Base-by-base conservation (phyloP, 1,140 invertebrate species). In the Drosophila prosaltans region DNA sequence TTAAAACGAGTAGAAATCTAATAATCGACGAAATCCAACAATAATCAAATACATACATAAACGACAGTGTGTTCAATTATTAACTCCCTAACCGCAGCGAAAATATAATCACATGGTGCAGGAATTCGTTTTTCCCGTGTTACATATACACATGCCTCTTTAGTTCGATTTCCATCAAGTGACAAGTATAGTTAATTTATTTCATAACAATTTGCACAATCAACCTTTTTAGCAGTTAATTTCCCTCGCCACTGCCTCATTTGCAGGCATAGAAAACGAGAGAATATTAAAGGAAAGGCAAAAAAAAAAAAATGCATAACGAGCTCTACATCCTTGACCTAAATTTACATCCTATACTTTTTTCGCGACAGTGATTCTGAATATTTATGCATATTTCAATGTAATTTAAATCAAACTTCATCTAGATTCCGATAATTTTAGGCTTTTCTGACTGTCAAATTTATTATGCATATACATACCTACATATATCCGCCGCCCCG, bases 291-390 rank as follows among this genome's bases (percentile, higher is more conserved):
- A 60, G n/a, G n/a, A 65, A 68, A 16, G 0, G 16, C 16, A 16
- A 16, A 16, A 16, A 16, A 16, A 16, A 16, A 16, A 65, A 77
- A 64, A 60, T 74, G 74, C 66, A 70, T 68, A 60, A 64, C 62
- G 72, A 68, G 71, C 71, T 69, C 67, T 80, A 82, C 74, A 86
- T 83, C 81, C 80, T 88, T 86, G 83, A 89, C 83, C 83, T 88
- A 86, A 81, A 83, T 86, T 77, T 77, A 76, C 71, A 71, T 72
- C 61, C 80, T 78, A 66, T 82, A 78, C 69, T 55, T 65, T 39
- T 54, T 75, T 41, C 48, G 67, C 51, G 74, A 63, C 70, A 74
- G 45, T 67, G 45, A 61, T 59, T 70, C 58, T 64, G 72, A 67
- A 77, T 57, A 57, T 69, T 68, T 67, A 45, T 41, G 40, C 68